phyloP scores from a whole-genome alignment of 2,113 vertebrate genomes.

The Thermophis baileyi region DNA sequence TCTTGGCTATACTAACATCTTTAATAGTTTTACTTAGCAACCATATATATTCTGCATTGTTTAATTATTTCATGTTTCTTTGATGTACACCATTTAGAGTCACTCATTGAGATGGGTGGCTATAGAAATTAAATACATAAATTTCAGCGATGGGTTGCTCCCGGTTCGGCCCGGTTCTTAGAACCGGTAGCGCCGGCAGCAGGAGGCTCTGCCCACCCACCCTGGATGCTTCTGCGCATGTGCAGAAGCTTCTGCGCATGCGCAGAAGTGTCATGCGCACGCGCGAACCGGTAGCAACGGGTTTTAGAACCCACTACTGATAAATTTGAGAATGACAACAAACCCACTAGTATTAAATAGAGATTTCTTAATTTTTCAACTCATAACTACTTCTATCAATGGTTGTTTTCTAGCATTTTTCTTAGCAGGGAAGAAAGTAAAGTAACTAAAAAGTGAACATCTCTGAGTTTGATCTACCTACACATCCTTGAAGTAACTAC shows the following conservation, averaged over 20 bases:
- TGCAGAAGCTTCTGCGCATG: no score
- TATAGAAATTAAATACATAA: background rate
- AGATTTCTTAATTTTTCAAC: background rate
- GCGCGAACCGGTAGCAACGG: no score
- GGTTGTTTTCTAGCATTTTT: background rate
- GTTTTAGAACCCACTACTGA: no score
- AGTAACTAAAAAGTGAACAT: background rate
- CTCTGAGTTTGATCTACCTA: background rate
- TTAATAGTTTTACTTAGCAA: background rate
- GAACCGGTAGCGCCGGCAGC: no score
- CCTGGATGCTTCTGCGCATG: no score
- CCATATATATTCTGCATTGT: background rate
- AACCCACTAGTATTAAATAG: slow-evolving; percentile 7
- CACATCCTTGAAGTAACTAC: background rate
- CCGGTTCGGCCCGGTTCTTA: no score
- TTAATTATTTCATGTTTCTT: background rate
- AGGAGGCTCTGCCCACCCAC: no score
- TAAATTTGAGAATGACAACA: background rate
- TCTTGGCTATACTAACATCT: background rate
- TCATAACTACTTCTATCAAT: background rate
- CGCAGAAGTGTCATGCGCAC: no score
- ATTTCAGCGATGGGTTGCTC: no score
- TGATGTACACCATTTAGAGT: background rate
- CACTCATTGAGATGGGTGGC: background rate
- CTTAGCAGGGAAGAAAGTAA: background rate